These are phyloP conservation scores for Polydrusus pterygomalis DNA, from an alignment of 2,888 invertebrate species.

Conservation along the genomic window DNA sequence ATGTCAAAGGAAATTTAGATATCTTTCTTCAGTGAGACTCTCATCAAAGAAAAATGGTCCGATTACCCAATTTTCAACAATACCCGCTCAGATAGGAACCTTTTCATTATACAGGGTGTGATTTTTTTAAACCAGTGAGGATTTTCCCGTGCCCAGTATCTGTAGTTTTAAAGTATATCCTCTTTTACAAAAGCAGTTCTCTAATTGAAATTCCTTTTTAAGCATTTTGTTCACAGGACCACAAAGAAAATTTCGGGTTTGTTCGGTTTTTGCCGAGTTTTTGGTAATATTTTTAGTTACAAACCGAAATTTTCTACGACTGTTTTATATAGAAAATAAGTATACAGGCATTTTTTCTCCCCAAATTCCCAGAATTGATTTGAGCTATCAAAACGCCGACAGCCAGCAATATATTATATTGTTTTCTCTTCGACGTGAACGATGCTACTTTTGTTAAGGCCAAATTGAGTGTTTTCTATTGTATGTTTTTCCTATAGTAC, in stretches of 20 bases:
- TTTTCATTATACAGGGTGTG: too few species aligned
- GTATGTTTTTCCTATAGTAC: conserved; percentile 12
- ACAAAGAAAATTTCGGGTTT: not conserved
- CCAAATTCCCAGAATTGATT: conserved; percentile 59
- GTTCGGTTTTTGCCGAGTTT: too few species aligned
- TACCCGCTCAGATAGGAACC: too few species aligned
- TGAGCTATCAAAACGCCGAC: conserved; percentile 59
- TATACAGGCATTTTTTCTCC: conserved; percentile 19
- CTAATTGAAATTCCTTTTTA: too few species aligned
- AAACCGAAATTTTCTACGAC: conserved; percentile 1
- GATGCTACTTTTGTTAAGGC: conserved; percentile 21
- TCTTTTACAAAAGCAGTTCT: too few species aligned
- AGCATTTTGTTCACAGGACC: not conserved
- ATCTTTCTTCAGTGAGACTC: too few species aligned
- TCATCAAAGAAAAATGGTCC: too few species aligned
- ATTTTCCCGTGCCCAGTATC: too few species aligned
- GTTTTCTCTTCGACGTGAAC: conserved; percentile 54
- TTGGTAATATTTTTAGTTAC: not conserved
- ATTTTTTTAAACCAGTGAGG: too few species aligned
- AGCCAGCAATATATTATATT: conserved; percentile 61
- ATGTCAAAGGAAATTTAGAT: too few species aligned
- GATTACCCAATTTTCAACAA: too few species aligned
- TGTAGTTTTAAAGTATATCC: too few species aligned
- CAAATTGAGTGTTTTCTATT: conserved; percentile 16
- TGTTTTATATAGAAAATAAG: not conserved